phyloP scores from a whole-genome alignment of 2,797 vertebrate species.

The Anguilla megastoma region DNA sequence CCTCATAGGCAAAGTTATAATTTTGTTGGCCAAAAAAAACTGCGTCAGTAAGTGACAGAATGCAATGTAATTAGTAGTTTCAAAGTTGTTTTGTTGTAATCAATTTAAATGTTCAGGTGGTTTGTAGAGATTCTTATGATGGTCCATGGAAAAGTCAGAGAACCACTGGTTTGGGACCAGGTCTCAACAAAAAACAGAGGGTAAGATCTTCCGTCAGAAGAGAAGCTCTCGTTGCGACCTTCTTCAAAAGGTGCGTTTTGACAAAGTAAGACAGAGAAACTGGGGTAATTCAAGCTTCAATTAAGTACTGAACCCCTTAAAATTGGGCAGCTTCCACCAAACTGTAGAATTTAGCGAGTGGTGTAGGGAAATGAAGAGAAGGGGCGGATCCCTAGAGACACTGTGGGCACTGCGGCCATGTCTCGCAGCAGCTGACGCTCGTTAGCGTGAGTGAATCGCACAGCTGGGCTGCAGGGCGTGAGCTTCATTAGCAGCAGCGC shows the following conservation, averaged over 20 bases:
- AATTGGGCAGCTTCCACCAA: not conserved
- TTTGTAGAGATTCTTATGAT: too few species aligned
- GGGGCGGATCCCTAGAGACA: not conserved
- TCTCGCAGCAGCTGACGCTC: not conserved
- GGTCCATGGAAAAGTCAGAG: not conserved
- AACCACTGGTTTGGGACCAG: not conserved
- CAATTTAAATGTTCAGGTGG: too few species aligned
- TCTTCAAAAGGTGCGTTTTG: not conserved
- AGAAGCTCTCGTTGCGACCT: not conserved
- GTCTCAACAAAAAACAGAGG: not conserved
- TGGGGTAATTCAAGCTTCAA: not conserved
- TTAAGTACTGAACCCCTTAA: not conserved
- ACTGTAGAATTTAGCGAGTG: not conserved
- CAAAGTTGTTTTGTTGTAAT: too few species aligned
- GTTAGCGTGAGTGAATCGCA: not conserved
- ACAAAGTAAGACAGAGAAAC: not conserved
- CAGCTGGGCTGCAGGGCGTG: not conserved
- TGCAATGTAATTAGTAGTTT: too few species aligned
- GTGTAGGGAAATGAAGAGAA: not conserved
- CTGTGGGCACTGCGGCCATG: not conserved
- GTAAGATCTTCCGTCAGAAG: not conserved
- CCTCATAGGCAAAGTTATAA: too few species aligned
- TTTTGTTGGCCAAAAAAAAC: not conserved
- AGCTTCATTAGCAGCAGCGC: not conserved
- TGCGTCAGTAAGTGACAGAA: too few species aligned